These are phyloP conservation scores for Calephelis virginiensis DNA, from an alignment of 1,140 invertebrate genomes.

Conservation along the genomic window DNA sequence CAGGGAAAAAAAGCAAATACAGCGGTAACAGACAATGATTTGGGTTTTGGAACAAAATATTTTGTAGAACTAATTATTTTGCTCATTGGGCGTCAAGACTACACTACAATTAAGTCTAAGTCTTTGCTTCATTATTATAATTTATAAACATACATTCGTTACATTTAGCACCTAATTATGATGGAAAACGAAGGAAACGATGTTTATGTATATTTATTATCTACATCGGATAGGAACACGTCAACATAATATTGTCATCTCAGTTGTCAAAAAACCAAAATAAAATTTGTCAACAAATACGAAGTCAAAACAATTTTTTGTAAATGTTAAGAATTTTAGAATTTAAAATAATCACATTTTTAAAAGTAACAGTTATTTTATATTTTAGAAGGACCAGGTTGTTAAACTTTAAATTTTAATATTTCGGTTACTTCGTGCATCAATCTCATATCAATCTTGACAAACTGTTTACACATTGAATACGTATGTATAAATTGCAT, in stretches of 20 bases:
- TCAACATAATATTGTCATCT: slow-evolving; percentile 21
- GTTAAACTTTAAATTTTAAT: neutral
- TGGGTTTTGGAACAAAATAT: no score
- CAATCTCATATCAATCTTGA: neutral
- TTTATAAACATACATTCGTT: no score
- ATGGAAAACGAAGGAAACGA: no score
- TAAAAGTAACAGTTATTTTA: neutral
- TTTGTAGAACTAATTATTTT: no score
- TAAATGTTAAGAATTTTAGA: slow-evolving; percentile 10
- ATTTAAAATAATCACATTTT: neutral
- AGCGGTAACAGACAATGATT: no score
- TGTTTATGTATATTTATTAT: neutral
- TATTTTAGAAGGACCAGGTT: neutral
- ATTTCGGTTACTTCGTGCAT: neutral
- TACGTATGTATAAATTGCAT: neutral
- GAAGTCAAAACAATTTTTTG: slow-evolving; percentile 27
- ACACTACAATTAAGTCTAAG: no score
- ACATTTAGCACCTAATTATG: no score
- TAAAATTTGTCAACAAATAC: slow-evolving; percentile 23
- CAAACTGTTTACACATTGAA: no score
- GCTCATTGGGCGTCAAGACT: no score
- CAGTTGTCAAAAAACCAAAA: slow-evolving; percentile 23
- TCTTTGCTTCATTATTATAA: no score
- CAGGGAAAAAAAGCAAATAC: no score
- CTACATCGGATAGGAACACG: slow-evolving; percentile 22